phyloP scores from a whole-genome alignment of 2,113 vertebrate genomes.

The Leptosomus discolor region DNA sequence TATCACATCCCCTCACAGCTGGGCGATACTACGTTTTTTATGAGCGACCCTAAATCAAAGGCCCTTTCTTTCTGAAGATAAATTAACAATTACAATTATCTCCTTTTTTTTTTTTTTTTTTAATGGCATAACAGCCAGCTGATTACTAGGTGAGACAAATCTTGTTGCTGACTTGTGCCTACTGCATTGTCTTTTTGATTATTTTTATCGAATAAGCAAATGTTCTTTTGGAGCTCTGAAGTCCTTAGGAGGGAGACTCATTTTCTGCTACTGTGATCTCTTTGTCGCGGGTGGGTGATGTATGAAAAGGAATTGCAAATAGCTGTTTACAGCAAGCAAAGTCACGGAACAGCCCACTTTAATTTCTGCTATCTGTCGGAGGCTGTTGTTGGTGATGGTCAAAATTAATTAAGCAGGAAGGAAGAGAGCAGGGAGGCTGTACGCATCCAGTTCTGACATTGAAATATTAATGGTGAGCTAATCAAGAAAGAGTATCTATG shows the following conservation, averaged over 20 bases:
- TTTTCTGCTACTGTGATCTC: conserved; percentile 54
- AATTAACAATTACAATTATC: neutral
- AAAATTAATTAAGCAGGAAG: conserved; percentile 71
- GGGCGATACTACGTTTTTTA: neutral
- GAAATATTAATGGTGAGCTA: conserved; percentile 65
- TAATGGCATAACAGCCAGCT: neutral
- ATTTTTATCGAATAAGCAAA: conserved; percentile 39
- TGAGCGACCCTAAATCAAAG: conserved; percentile 29
- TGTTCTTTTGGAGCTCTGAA: conserved; percentile 17
- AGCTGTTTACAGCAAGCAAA: conserved; percentile 59
- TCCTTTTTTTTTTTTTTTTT: neutral
- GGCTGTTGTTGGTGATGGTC: conserved; percentile 36
- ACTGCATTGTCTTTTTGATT: conserved; percentile 33
- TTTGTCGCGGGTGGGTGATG: conserved; percentile 52
- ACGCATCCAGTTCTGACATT: conserved; percentile 41
- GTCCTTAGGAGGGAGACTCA: conserved; percentile 25
- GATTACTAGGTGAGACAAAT: conserved; percentile 43
- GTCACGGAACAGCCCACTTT: conserved; percentile 54
- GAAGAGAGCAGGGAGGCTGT: conserved; percentile 43
- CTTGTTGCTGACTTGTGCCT: neutral
- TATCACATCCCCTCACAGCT: conserved; percentile 25
- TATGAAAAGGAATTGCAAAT: conserved; percentile 64
- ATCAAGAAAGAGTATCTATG: conserved; percentile 57
- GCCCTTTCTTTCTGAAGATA: neutral
- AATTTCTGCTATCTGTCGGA: conserved; percentile 58